A percentile compares a stretch with the other conserved stretches of the same genome.
These are phyloP conservation scores for Noctuana brunneofusca DNA, from an alignment of 2,888 invertebrate species.

Conservation along the genomic window DNA sequence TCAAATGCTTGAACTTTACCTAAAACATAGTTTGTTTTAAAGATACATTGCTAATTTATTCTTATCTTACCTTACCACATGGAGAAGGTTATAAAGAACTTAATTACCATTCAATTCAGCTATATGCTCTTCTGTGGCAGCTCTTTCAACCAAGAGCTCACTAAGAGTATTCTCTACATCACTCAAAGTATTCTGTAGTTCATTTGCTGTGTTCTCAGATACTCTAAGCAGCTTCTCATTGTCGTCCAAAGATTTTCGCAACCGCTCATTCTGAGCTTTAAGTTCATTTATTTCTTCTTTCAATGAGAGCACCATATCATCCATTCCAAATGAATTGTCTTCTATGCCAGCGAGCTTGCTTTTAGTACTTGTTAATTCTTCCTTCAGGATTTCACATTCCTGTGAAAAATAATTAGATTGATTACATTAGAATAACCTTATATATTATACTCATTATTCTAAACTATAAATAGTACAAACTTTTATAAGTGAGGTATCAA, in stretches of 20 bases:
- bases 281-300: conserved; percentile 85
- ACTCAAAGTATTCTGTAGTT: conserved; percentile 89
- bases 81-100: too few species aligned
- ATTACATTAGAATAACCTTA: too few species aligned
- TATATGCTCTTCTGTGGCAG: conserved; percentile 75
- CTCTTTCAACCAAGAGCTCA: conserved; percentile 74
- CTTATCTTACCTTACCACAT: too few species aligned
- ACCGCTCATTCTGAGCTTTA: conserved; percentile 84
- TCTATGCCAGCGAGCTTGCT: conserved; percentile 85
- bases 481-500: too few species aligned
- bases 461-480: too few species aligned
- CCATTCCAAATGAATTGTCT: conserved; percentile 87
- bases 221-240: conserved; percentile 82
- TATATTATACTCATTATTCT: too few species aligned
- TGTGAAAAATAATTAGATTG: conserved; percentile 49
- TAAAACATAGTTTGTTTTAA: conserved; percentile 41
- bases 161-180: conserved; percentile 89
- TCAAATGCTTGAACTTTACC: conserved; percentile 74
- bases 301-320: conserved; percentile 87
- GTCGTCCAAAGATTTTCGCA: conserved; percentile 85
- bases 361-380: conserved; percentile 83
- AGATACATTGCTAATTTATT: too few species aligned
- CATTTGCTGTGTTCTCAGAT: conserved; percentile 91
- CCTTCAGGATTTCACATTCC: conserved; percentile 86
- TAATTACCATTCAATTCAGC: conserved; percentile 70